phyloP scores from a whole-genome alignment of 2,888 invertebrate species.

The Calliphora vomitoria region DNA sequence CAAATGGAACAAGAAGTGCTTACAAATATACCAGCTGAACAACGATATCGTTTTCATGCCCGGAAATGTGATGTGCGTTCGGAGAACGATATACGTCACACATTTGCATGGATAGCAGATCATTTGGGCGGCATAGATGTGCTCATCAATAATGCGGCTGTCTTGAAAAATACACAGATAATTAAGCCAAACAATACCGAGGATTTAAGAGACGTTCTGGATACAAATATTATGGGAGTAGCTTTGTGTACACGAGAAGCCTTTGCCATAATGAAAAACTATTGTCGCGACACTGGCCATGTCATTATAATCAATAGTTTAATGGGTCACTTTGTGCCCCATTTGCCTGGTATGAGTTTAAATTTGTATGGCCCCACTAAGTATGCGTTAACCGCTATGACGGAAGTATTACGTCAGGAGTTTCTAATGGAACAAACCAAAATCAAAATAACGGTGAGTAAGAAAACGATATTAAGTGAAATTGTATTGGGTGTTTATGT shows the following conservation, averaged over 20 bases:
- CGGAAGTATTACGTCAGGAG: constrained; percentile 82
- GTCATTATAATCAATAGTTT: constrained; percentile 85
- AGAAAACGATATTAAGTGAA: background rate
- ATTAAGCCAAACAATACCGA: constrained; percentile 70
- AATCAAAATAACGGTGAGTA: constrained; percentile 79
- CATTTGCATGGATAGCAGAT: constrained; percentile 85
- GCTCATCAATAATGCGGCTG: constrained; percentile 86
- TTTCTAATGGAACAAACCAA: constrained; percentile 77
- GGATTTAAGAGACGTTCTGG: constrained; percentile 79
- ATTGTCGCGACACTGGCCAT: constrained; percentile 84
- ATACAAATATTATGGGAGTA: constrained; percentile 84
- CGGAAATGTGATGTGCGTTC: constrained; percentile 85
- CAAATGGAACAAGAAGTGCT: constrained; percentile 76
- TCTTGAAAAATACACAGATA: constrained; percentile 65
- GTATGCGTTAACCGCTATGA: constrained; percentile 81
- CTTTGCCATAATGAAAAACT: constrained; percentile 80
- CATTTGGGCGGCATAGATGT: constrained; percentile 86
- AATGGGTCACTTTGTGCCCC: constrained; percentile 79
- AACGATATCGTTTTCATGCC: constrained; percentile 81
- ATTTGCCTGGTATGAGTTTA: constrained; percentile 75
- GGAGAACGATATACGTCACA: constrained; percentile 85
- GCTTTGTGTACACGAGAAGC: constrained; percentile 83
- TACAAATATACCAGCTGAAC: constrained; percentile 74
- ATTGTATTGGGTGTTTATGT: constrained; percentile 66
- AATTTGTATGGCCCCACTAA: constrained; percentile 83